phyloP scores from a whole-genome alignment of 2,797 vertebrate species.

The Gephyroberyx darwinii region DNA sequence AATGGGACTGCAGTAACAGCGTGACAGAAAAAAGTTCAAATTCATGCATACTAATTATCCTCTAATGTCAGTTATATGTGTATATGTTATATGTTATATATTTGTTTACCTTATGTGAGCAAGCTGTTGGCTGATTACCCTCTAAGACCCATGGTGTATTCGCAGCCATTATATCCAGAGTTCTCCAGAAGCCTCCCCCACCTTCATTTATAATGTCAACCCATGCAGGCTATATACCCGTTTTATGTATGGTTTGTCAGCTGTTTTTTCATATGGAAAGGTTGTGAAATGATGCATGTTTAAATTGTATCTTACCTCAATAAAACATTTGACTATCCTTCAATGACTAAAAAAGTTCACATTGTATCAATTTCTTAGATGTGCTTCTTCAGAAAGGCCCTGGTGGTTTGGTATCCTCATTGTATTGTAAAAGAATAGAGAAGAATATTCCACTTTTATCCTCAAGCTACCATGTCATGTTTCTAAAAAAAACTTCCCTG shows the following conservation, averaged over 20 bases:
- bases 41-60: slow-evolving; percentile 17
- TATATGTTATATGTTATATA: too few relatives aligned
- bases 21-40: slow-evolving; percentile 17
- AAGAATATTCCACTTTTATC: too few relatives aligned
- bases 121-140: neutral
- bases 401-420: slow-evolving; percentile 21
- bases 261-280: neutral
- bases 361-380: slow-evolving; percentile 37
- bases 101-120: neutral
- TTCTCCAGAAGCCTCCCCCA: too few relatives aligned
- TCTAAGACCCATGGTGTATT: neutral
- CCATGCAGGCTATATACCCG: neutral
- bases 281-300: neutral
- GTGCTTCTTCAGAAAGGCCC: slow-evolving; percentile 41
- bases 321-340: slow-evolving; percentile 12
- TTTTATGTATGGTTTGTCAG: neutral
- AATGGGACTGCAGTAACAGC: slow-evolving; percentile 6
- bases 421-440: too few relatives aligned
- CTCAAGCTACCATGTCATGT: slow-evolving; percentile 36
- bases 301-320: slow-evolving; percentile 1
- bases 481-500: slow-evolving; percentile 42
- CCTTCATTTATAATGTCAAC: neutral
- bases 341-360: slow-evolving; percentile 14
- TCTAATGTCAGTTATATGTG: neutral
- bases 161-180: too few relatives aligned